Evolutionary conservation across 1,140 invertebrate species (phyloP), one percentile per base, ranked within the genome.

Genomic region (Drosophila mayri): DNA sequence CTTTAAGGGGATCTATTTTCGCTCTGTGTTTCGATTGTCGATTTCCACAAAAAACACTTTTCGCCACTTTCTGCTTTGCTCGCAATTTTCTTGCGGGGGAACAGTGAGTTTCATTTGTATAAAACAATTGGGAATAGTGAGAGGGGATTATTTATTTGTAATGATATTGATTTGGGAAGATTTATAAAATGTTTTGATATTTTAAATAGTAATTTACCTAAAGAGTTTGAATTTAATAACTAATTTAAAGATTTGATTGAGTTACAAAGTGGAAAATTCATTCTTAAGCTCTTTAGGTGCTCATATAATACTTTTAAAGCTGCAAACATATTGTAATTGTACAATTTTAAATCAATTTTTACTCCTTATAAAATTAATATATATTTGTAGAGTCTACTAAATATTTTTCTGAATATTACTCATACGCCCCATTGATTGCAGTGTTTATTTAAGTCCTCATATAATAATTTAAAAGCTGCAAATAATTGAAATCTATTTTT

Each of bases 51-150:
- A 50, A 72, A 50, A 72, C 50, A 38, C 47, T 70, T 70, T 70
- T 70, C 47, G 66, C 66, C 66, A 70, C 66, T 70, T 67, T 70
- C 30, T 70, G 66, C 66, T 70, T 70, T 70, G 66, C 62, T 68
- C 47, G 63, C 66, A 40, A 47, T 35, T 70, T 67, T 70, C 66
- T 38, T 68, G 66, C 63, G 47, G 66, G 63, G 55, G 62, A 54
- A 70, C 66, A 70, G 62, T 70, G 4, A 46, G 22, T 20, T 47
- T 30, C 47, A 67, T 70, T 14, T 5, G 0, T 49, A 18, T 70
- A 70, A 55, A 40, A 28, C 38, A 54, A 1, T 44, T 44, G n/a
- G 5, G 12, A 1, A 41, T 7, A 11, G 28, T 25, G 8, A n/a
- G 3, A 22, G 8, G 43, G 25, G 25, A 25, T 25, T 25, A 25